Evolutionary conservation across 2,113 vertebrate genomes (phyloP), one percentile per base, ranked within the genome.

Genomic region (Zosterops japonicus): DNA sequence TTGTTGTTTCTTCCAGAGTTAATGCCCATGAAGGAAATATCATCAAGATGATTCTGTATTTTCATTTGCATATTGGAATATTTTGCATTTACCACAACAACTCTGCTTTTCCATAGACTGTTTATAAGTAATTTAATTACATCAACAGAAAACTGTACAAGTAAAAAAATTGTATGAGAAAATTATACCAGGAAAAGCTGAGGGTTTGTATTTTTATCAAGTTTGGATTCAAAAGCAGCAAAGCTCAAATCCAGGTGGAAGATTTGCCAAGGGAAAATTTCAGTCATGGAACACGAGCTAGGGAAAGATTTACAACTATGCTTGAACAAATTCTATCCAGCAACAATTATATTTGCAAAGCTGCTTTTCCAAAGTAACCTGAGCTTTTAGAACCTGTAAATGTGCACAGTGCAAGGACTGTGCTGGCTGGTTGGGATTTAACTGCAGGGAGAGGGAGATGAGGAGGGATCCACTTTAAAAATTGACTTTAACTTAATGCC

Each of bases 401-500:
- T 4, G 70, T 22, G 31, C 60, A 4, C 21, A 6, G 57, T 11
- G 52, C 24, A 21, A 61, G 42, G 70, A 14, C 11, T 5, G 17
- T 78, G 61, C 42, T 49, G 44, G 9, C 4, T 2, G 5, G 11
- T 41, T 41, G 25, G 57, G 55, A n/a, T 53, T 50, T 14, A 12
- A 35, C 3, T 57, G 42, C 49, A 74, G 83, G 33, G 29, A 70
- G 44, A 44, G 68, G 4, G 17, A 78, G 25, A 12, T 24, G 29
- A 68, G 57, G 53, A 68, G 33, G n/a, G 57, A 92, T 28, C 60
- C 61, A 14, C 44, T 70, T 67, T 24, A 18, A 50, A n/a, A 67
- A 67, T 9, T 57, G 25, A 5, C 36, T 49, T 87, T 93, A 94
- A 95, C 96, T 86, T 94, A 95, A 95, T 96, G 79, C 41, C 60